phyloP scores from a whole-genome alignment of 2,888 invertebrate species.

The Phaonia tiefii region DNA sequence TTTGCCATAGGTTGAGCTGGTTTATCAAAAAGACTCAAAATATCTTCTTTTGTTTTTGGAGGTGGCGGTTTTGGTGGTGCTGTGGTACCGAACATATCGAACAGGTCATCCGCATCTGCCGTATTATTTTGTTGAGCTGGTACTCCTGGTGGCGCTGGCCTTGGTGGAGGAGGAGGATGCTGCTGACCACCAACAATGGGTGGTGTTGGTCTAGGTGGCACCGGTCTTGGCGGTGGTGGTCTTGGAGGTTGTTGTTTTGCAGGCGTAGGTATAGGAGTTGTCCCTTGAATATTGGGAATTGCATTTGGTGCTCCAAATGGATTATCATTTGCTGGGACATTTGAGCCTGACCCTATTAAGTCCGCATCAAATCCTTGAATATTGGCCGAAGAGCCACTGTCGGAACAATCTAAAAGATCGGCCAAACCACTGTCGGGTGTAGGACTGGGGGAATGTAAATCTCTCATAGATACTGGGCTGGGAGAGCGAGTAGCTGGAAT shows the following conservation, averaged over 20 bases:
- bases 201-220: constrained; percentile 77
- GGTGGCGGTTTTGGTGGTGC: constrained; percentile 82
- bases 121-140: constrained; percentile 43
- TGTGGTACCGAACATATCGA: constrained; percentile 80
- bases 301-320: constrained; percentile 80
- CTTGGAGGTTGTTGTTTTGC: constrained; percentile 81
- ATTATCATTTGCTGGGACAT: constrained; percentile 74
- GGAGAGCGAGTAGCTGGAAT: constrained; percentile 92
- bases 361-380: constrained; percentile 76
- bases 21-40: constrained; percentile 82
- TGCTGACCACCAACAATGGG: constrained; percentile 74
- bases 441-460: constrained; percentile 91
- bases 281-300: constrained; percentile 79
- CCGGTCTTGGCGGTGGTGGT: constrained; percentile 80
- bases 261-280: constrained; percentile 81
- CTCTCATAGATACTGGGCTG: constrained; percentile 91
- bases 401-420: constrained; percentile 85
- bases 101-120: constrained; percentile 81
- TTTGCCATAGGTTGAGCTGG: constrained; percentile 78
- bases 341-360: constrained; percentile 70
- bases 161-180: constrained; percentile 80
- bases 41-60: constrained; percentile 83
- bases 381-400: constrained; percentile 76
- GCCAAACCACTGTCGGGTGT: constrained; percentile 86
- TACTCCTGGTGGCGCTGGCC: constrained; percentile 80